phyloP scores from a whole-genome alignment of 2,888 invertebrate genomes.

The Odontocolon sp. region DNA sequence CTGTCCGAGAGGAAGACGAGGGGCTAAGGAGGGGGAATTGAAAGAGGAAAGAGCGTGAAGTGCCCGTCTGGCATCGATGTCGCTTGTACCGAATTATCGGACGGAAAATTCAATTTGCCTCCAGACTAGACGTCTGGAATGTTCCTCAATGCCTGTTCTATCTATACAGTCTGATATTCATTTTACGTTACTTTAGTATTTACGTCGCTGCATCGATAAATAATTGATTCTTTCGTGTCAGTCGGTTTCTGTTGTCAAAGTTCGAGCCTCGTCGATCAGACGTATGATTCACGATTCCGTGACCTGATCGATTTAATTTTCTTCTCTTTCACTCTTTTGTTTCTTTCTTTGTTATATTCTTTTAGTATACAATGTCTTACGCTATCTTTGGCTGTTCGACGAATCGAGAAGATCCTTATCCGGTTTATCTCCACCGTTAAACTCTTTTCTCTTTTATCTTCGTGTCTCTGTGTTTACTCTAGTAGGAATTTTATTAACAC shows the following conservation, averaged over 20 bases:
- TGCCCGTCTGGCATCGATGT: constrained; percentile 71
- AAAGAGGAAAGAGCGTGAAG: constrained; percentile 17
- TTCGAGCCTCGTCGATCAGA: constrained; percentile 1
- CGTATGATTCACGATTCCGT: constrained; percentile 23
- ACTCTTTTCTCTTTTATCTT: not conserved
- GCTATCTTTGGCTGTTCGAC: constrained; percentile 19
- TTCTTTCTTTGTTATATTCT: no score
- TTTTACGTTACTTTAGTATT: not conserved
- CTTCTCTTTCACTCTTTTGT: not conserved
- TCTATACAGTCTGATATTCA: not conserved
- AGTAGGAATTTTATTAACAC: constrained; percentile 7
- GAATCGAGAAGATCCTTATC: constrained; percentile 18
- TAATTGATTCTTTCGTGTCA: not conserved
- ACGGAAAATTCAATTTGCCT: constrained; percentile 24
- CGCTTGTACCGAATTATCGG: constrained; percentile 59
- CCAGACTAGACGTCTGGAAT: not conserved
- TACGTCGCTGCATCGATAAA: constrained; percentile 21
- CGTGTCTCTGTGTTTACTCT: not conserved
- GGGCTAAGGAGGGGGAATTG: not conserved
- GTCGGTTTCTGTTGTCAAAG: no score
- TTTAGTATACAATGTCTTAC: not conserved
- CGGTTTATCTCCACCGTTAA: constrained; percentile 5
- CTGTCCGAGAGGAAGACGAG: not conserved
- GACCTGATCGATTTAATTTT: no score
- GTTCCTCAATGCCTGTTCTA: not conserved